Conservation (phyloP, 2,888 invertebrate genomes). For the Chaitophorus viminalis region DNA sequence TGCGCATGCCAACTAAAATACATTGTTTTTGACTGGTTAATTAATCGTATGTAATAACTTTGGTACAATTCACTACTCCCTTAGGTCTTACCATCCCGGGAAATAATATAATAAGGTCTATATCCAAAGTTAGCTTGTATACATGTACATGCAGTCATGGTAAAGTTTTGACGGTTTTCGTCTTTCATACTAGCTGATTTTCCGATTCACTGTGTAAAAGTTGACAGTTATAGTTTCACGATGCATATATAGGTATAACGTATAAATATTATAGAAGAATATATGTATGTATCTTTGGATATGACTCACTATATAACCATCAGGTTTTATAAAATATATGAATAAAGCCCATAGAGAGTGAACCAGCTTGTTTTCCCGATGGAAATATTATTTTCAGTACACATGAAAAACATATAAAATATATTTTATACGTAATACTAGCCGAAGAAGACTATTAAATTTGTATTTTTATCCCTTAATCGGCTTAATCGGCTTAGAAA, state of each 20-base stretch:
- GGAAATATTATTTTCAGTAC: no score
- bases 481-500: no score
- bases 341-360: neutral
- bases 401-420: no score
- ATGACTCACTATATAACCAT: neutral
- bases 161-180: neutral
- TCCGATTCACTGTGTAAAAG: neutral
- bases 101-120: neutral
- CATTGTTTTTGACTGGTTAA: neutral
- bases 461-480: no score
- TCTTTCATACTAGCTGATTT: neutral
- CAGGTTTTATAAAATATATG: neutral
- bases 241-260: no score
- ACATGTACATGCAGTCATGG: neutral
- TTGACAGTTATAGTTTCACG: neutral
- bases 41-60: neutral
- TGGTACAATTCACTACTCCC: neutral
- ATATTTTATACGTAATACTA: no score
- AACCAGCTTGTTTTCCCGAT: no score
- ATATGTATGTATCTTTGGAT: neutral
- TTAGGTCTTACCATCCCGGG: neutral
- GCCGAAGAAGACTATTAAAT: no score
- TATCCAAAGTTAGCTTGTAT: neutral
- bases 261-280: neutral
- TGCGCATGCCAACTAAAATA: neutral